Conservation (phyloP, 35 echinoderm and acorn worm species). For the Ophioderma brevispina region DNA sequence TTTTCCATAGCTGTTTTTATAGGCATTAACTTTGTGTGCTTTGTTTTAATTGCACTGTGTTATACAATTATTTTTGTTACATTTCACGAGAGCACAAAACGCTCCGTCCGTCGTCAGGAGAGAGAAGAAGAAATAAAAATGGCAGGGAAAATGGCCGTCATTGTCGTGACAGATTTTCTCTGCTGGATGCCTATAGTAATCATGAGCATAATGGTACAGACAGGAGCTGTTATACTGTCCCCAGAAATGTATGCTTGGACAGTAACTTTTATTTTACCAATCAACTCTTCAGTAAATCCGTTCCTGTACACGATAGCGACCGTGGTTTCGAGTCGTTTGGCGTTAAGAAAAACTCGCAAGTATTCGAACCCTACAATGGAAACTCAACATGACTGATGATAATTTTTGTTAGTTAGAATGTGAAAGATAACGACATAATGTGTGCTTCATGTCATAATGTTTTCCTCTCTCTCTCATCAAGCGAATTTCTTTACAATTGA, state of each 20-base stretch:
- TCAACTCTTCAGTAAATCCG: slow-evolving; percentile 72
- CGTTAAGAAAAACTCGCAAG: not conserved
- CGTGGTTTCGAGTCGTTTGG: not conserved
- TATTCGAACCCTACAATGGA: not conserved
- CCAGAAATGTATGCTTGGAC: slow-evolving; percentile 72
- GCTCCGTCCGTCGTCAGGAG: not conserved
- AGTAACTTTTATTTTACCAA: slow-evolving; percentile 65
- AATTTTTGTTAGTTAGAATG: too few species aligned
- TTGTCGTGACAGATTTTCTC: slow-evolving; percentile 63
- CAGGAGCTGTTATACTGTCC: slow-evolving; percentile 2
- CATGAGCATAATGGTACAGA: slow-evolving; percentile 46
- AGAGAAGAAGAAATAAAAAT: slow-evolving; percentile 19
- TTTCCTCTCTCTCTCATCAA: too few species aligned
- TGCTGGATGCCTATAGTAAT: slow-evolving; percentile 81
- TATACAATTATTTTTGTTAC: slow-evolving; percentile 2
- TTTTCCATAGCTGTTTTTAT: slow-evolving; percentile 3
- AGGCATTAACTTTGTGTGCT: not conserved
- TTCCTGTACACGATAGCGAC: slow-evolving; percentile 68
- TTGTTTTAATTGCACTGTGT: not conserved
- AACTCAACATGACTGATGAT: not conserved
- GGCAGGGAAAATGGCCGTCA: slow-evolving; percentile 39
- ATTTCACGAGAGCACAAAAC: not conserved
- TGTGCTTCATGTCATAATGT: too few species aligned
- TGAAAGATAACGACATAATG: too few species aligned
- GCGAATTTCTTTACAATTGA: too few species aligned